Evolutionary conservation across 2,113 vertebrate genomes (phyloP).

Genomic region (Leptobrachium ailaonicum): DNA sequence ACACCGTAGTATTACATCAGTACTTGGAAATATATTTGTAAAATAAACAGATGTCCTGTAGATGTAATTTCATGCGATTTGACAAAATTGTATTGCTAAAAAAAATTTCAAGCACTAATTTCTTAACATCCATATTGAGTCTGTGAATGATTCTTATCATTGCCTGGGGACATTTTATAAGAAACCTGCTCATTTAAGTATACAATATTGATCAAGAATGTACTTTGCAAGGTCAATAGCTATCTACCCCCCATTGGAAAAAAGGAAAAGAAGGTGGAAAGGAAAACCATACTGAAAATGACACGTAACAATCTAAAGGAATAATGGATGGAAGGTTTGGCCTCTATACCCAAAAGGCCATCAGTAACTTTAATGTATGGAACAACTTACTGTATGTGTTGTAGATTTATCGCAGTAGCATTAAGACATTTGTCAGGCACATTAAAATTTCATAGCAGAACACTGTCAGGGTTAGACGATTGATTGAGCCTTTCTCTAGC

Average conservation of each 20-base stretch:
- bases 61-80: no score
- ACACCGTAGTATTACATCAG: no score
- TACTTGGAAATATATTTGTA: no score
- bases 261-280: constrained; percentile 38
- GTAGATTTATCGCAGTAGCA: constrained; percentile 64
- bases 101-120: not conserved
- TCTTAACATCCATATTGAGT: constrained; percentile 20
- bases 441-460: constrained; percentile 67
- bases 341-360: constrained; percentile 56
- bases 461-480: constrained; percentile 55
- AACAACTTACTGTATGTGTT: constrained; percentile 62
- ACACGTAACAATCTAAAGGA: constrained; percentile 64
- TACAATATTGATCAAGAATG: constrained; percentile 59
- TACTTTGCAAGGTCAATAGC: constrained; percentile 58
- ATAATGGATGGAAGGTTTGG: constrained; percentile 67
- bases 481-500: constrained; percentile 7
- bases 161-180: constrained; percentile 42
- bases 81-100: no score
- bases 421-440: constrained; percentile 66
- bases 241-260: constrained; percentile 52
- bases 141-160: constrained; percentile 51
- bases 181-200: constrained; percentile 57
- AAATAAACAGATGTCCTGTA: no score
- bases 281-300: constrained; percentile 60
- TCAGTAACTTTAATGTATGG: constrained; percentile 67